These are phyloP conservation scores for Sternotherus odoratus DNA, from an alignment of 2,797 vertebrate species.

Conservation along the genomic window DNA sequence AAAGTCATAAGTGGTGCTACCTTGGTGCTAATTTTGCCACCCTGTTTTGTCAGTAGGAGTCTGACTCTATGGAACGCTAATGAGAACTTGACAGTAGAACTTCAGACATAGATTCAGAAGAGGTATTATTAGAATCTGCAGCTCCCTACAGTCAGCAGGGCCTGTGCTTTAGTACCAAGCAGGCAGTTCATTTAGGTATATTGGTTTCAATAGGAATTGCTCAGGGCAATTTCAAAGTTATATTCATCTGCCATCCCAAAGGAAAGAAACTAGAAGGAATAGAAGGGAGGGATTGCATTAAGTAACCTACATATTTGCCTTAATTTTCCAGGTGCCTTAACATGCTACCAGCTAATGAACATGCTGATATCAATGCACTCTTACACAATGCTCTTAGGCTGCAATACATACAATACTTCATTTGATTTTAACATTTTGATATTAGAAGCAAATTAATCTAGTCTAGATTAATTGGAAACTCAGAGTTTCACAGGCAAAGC, in stretches of 20 bases:
- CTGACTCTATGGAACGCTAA: background rate
- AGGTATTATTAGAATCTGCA: too few species aligned
- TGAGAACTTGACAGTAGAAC: background rate
- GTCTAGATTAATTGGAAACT: conserved; percentile 60
- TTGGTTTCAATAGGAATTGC: conserved; percentile 3
- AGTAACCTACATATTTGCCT: conserved; percentile 19
- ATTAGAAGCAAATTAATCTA: conserved; percentile 49
- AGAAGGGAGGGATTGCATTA: background rate
- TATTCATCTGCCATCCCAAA: background rate
- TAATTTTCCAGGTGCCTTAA: background rate
- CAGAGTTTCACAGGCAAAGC: conserved; percentile 25
- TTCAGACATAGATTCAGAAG: background rate
- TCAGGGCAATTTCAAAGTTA: conserved; percentile 28
- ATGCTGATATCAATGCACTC: background rate
- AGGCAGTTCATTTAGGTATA: background rate
- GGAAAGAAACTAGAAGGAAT: conserved; percentile 17
- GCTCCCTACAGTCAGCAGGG: conserved; percentile 6
- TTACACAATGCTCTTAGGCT: background rate
- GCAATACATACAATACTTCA: conserved; percentile 8
- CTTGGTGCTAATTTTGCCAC: background rate
- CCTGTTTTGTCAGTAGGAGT: background rate
- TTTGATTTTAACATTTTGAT: conserved; percentile 44
- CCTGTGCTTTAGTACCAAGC: background rate
- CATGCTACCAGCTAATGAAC: conserved; percentile 22
- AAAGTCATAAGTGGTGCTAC: conserved; percentile 1